These are phyloP conservation scores for Conchocele bisecta DNA, from an alignment of 2,888 invertebrate genomes.

Conservation along the genomic window DNA sequence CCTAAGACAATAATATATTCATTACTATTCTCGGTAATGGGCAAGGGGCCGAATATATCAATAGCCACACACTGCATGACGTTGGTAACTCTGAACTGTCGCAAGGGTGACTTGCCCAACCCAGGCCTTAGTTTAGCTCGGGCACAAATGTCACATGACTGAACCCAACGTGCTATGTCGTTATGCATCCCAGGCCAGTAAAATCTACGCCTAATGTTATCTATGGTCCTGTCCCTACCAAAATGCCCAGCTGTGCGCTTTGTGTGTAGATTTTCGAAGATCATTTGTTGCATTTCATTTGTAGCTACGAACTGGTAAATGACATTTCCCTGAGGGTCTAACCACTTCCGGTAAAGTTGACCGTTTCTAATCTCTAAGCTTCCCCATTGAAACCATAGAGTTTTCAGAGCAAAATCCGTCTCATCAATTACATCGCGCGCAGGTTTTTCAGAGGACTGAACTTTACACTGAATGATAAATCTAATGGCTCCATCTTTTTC, in stretches of 20 bases:
- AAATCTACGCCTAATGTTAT: not conserved
- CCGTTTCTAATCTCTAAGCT: not conserved
- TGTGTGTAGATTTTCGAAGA: not conserved
- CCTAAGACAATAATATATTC: not conserved
- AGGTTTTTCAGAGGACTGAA: not conserved
- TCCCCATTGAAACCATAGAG: constrained; percentile 3
- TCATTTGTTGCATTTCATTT: not conserved
- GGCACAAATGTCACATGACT: not conserved
- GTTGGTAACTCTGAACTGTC: not conserved
- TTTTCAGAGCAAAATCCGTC: not conserved
- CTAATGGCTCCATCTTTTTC: not conserved
- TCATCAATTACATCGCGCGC: not conserved
- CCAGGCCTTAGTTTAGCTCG: not conserved
- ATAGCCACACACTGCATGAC: not conserved
- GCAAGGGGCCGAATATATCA: constrained; percentile 6
- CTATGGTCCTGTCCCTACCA: not conserved
- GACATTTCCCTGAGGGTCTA: not conserved
- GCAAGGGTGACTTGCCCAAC: not conserved
- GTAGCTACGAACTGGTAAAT: not conserved
- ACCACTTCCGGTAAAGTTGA: not conserved
- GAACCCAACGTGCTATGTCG: not conserved
- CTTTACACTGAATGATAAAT: not conserved
- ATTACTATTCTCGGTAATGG: not conserved
- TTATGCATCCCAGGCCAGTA: not conserved
- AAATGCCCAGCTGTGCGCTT: not conserved